These are phyloP conservation scores for Phyllostomus discolor DNA, from an alignment of 2,113 vertebrate genomes.

Conservation along the genomic window DNA sequence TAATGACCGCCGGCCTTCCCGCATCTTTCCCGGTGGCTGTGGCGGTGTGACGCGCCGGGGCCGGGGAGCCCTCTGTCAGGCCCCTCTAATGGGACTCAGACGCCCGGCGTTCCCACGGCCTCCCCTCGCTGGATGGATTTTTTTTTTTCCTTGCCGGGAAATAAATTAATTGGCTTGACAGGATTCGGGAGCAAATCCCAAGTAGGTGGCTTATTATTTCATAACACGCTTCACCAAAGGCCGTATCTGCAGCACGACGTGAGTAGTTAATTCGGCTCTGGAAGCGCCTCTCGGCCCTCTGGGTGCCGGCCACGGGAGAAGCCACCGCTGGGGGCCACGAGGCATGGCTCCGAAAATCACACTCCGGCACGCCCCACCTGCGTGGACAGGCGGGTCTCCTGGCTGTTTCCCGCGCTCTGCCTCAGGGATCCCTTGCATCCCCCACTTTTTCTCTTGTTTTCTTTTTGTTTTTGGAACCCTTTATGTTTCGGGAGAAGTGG, in stretches of 20 bases:
- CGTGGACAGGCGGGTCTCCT: no score
- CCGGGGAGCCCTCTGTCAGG: neutral
- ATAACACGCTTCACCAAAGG: neutral
- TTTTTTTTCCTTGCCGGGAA: neutral
- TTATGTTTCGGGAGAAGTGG: no score
- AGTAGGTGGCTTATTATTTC: neutral
- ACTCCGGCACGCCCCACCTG: accelerated
- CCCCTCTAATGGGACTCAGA: neutral
- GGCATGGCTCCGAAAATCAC: neutral
- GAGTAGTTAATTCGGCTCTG: accelerated
- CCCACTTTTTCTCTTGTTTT: no score
- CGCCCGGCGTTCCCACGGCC: accelerated
- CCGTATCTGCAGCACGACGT: accelerated
- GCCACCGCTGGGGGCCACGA: neutral
- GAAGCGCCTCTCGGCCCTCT: accelerated
- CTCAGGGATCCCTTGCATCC: no score
- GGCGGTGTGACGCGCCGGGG: neutral
- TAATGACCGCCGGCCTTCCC: neutral
- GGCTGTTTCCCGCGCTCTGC: no score
- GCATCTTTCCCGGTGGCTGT: neutral
- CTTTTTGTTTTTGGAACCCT: no score
- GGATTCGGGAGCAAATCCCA: neutral
- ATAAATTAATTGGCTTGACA: neutral
- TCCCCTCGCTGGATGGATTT: accelerated
- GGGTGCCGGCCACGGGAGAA: accelerated